Evolutionary conservation across 2,113 vertebrate species (phyloP).

Genomic region (Shinisaurus crocodilurus): DNA sequence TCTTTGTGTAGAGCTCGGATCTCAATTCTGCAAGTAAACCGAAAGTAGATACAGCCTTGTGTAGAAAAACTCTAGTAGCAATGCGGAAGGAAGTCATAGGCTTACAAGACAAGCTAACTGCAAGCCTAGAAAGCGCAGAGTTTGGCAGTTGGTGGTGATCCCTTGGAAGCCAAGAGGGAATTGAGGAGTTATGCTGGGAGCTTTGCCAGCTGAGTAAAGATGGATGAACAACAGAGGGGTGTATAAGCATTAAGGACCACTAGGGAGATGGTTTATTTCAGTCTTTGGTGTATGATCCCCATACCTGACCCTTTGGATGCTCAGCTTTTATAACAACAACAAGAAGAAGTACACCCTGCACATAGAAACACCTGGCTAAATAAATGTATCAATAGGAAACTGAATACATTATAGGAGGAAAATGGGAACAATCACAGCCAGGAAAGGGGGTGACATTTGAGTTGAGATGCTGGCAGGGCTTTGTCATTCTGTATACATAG

Average conservation of each 20-base stretch:
- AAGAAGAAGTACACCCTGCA: not conserved
- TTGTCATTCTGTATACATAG: not conserved
- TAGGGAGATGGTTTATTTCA: not conserved
- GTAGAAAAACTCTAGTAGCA: not conserved
- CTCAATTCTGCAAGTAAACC: too few species aligned
- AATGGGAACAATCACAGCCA: not conserved
- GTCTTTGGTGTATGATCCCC: not conserved
- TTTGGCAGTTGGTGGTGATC: not conserved
- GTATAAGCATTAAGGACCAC: not conserved
- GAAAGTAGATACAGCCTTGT: too few species aligned
- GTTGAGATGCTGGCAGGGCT: not conserved
- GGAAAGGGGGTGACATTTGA: not conserved
- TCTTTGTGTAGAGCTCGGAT: too few species aligned
- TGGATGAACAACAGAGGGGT: not conserved
- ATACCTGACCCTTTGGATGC: not conserved
- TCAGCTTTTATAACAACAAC: conserved; percentile 1
- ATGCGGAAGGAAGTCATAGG: not conserved
- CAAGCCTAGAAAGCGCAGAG: not conserved
- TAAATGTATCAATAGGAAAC: not conserved
- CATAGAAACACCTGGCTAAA: not conserved
- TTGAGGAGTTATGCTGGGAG: not conserved
- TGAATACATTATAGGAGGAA: not conserved
- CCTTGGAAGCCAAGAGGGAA: not conserved
- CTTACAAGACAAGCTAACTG: not conserved
- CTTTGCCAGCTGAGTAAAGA: not conserved